A percentile compares a stretch with the other conserved stretches of the same genome.
Evolutionary conservation across 1,140 invertebrate species (phyloP).

Genomic region (Venturia canescens): DNA sequence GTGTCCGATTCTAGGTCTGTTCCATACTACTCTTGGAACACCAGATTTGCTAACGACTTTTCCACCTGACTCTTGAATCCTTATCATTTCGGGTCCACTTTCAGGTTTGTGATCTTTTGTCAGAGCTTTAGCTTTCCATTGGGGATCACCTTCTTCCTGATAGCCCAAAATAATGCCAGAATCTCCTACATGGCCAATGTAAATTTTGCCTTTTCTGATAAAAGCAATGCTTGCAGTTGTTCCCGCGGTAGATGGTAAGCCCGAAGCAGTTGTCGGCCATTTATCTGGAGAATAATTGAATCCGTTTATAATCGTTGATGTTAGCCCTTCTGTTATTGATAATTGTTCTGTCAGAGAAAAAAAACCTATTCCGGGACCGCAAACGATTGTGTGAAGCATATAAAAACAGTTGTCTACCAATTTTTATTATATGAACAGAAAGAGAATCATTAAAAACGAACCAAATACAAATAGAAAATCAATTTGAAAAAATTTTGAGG

Average conservation of each 20-base stretch:
- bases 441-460: not conserved
- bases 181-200: conserved; percentile 98
- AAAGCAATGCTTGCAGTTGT: conserved; percentile 97
- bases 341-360: too few relatives aligned
- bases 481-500: conserved; percentile 31
- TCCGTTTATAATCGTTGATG: not conserved
- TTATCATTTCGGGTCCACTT: conserved; percentile 87
- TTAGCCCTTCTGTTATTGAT: too few relatives aligned
- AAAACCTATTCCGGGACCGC: too few relatives aligned
- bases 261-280: conserved; percentile 96
- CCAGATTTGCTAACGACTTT: conserved; percentile 94
- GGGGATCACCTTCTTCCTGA: conserved; percentile 82
- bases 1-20: conserved; percentile 88
- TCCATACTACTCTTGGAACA: conserved; percentile 97
- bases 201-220: conserved; percentile 95
- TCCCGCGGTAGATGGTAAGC: conserved; percentile 96
- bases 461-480: not conserved
- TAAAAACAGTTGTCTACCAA: too few relatives aligned
- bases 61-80: conserved; percentile 93
- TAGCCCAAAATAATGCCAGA: conserved; percentile 95
- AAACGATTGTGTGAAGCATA: too few relatives aligned
- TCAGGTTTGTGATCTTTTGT: conserved; percentile 98
- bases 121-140: conserved; percentile 88
- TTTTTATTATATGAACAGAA: not conserved
- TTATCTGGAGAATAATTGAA: conserved; percentile 80